Evolutionary conservation across 1,140 invertebrate species (phyloP).

Genomic region (Leptinotarsa lineolata): DNA sequence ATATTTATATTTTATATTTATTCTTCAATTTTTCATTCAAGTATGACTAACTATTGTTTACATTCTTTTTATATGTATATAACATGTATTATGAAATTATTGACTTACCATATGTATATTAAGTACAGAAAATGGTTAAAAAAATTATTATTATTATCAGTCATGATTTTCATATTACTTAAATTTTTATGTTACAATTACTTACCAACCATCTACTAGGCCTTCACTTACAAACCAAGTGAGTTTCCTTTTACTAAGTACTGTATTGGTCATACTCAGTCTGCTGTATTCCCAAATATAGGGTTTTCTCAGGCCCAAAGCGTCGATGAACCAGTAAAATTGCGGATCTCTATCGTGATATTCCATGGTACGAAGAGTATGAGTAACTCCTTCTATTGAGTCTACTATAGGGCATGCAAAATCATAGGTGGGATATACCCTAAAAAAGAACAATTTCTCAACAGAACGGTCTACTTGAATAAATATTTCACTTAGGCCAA

Average conservation of each 20-base stretch:
- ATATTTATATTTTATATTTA: too few species aligned
- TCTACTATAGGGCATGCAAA: slow-evolving; percentile 99
- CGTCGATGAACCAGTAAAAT: slow-evolving; percentile 96
- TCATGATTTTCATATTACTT: too few species aligned
- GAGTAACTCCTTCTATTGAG: slow-evolving; percentile 95
- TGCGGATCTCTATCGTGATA: slow-evolving; percentile 98
- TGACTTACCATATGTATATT: too few species aligned
- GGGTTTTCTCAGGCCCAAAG: slow-evolving; percentile 83
- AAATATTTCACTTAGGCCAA: slow-evolving; percentile 20
- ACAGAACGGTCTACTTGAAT: neutral
- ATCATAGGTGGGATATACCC: slow-evolving; percentile 99
- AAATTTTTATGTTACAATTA: slow-evolving; percentile 23
- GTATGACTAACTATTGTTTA: too few species aligned
- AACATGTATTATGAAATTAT: too few species aligned
- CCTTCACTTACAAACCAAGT: slow-evolving; percentile 97
- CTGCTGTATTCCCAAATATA: slow-evolving; percentile 94
- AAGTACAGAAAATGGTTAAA: too few species aligned
- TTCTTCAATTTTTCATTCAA: too few species aligned
- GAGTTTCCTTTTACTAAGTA: slow-evolving; percentile 94
- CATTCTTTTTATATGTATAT: too few species aligned
- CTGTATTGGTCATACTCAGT: slow-evolving; percentile 94
- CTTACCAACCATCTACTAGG: slow-evolving; percentile 93
- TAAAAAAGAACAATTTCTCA: slow-evolving; percentile 57
- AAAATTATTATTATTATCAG: too few species aligned
- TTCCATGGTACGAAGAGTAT: slow-evolving; percentile 96